These are phyloP conservation scores for Caenorhabditis imperialis DNA, from an alignment of 2,888 invertebrate genomes.

Conservation along the genomic window DNA sequence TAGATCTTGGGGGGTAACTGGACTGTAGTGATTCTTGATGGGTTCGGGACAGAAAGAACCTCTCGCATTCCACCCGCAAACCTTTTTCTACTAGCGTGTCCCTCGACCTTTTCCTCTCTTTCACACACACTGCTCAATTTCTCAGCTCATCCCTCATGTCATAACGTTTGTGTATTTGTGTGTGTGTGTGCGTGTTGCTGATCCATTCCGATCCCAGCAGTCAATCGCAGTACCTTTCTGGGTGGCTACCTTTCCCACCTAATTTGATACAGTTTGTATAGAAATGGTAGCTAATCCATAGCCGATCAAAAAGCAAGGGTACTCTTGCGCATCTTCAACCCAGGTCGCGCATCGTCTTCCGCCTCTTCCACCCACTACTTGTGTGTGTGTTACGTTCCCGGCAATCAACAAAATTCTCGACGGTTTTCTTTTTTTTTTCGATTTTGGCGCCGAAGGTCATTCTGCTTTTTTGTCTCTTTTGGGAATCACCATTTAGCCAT, in stretches of 20 bases:
- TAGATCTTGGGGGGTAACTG: slow-evolving; percentile 1
- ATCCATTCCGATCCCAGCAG: neutral
- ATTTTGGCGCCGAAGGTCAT: slow-evolving; percentile 47
- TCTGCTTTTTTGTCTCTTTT: slow-evolving; percentile 14
- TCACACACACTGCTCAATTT: slow-evolving; percentile 53
- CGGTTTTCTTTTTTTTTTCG: slow-evolving; percentile 12
- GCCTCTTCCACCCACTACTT: slow-evolving; percentile 5
- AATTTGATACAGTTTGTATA: slow-evolving; percentile 19
- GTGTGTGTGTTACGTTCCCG: slow-evolving; percentile 22
- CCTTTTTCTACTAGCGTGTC: slow-evolving; percentile 31
- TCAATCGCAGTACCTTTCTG: too few species aligned
- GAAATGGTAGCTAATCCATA: slow-evolving; percentile 46
- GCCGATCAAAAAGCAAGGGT: slow-evolving; percentile 37
- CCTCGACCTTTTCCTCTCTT: slow-evolving; percentile 38
- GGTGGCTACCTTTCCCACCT: slow-evolving; percentile 1
- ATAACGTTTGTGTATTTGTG: slow-evolving; percentile 36
- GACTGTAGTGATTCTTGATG: slow-evolving; percentile 27
- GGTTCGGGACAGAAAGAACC: too few species aligned
- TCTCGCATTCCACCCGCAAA: slow-evolving; percentile 31
- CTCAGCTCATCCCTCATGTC: slow-evolving; percentile 51
- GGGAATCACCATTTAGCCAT: too few species aligned
- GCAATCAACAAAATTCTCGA: slow-evolving; percentile 19
- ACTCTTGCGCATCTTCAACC: slow-evolving; percentile 38
- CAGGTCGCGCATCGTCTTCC: neutral
- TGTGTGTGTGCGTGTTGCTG: slow-evolving; percentile 28